A percentile compares a stretch with the other conserved stretches of the same genome.
Conservation (phyloP, 2,113 vertebrate genomes). For the Passer domesticus region DNA sequence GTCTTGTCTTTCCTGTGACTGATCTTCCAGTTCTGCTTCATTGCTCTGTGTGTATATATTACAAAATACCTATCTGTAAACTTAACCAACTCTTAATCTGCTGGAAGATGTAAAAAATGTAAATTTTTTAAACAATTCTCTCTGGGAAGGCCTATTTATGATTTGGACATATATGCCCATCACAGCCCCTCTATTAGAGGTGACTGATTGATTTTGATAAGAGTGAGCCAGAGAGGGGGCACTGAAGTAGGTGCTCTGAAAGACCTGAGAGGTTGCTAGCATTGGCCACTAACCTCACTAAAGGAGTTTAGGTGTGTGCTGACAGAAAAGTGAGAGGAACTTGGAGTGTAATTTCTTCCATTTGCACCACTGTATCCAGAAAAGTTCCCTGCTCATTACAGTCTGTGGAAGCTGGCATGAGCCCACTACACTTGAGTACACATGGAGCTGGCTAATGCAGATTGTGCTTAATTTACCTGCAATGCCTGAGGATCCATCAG, state of each 20-base stretch:
- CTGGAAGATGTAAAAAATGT: background rate
- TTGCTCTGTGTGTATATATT: background rate
- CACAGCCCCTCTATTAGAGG: background rate
- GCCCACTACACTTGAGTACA: background rate
- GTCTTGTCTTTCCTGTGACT: background rate
- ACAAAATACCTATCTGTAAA: background rate
- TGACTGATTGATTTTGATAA: background rate
- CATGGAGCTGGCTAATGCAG: background rate
- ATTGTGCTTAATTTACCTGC: background rate
- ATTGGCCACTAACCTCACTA: background rate
- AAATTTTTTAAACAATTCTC: background rate
- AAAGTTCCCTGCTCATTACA: background rate
- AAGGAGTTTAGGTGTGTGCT: background rate
- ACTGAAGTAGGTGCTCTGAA: background rate
- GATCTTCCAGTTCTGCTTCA: background rate
- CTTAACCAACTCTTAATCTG: background rate
- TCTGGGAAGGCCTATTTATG: background rate
- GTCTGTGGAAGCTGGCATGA: background rate
- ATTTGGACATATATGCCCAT: background rate
- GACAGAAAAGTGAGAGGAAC: background rate
- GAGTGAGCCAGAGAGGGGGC: background rate
- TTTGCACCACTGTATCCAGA: background rate
- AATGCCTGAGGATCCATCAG: background rate
- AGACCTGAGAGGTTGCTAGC: background rate
- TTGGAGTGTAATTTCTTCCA: background rate